These are phyloP conservation scores for Suricata suricatta DNA, from an alignment of 2,113 vertebrate genomes.

Conservation along the genomic window DNA sequence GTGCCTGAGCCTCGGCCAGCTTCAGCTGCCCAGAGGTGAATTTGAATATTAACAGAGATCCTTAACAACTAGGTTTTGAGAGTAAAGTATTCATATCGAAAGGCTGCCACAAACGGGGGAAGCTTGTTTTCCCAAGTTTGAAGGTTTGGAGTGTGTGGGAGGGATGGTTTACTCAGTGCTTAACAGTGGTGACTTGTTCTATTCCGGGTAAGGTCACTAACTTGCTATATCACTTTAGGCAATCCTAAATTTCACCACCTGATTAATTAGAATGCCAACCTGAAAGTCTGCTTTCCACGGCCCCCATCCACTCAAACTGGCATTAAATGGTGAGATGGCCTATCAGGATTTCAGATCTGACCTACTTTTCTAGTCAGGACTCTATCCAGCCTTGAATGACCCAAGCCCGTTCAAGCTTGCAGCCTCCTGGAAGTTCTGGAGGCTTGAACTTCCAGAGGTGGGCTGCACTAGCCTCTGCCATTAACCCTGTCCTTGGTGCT, in stretches of 20 bases:
- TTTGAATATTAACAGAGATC: not conserved
- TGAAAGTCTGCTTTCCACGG: not conserved
- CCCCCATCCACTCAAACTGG: not conserved
- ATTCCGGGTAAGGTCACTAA: not conserved
- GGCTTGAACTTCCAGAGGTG: no score
- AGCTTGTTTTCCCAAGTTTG: not conserved
- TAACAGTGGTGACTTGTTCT: conserved; percentile 23
- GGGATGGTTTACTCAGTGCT: not conserved
- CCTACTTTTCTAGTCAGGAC: conserved; percentile 37
- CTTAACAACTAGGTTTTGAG: not conserved
- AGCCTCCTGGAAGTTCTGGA: not conserved
- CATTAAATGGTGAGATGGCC: not conserved
- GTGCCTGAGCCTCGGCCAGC: not conserved
- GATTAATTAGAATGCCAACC: conserved; percentile 37
- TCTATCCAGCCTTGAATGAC: not conserved
- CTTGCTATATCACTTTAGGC: conserved; percentile 36
- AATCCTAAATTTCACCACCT: not conserved
- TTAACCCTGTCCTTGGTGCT: not conserved
- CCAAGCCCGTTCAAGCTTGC: not conserved
- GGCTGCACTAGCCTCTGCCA: not conserved
- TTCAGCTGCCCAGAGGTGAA: not conserved
- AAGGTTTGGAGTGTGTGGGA: not conserved
- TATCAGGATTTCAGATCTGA: conserved; percentile 31
- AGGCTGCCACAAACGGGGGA: not conserved
- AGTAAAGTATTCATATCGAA: not conserved